These are phyloP conservation scores for Halcyon badia DNA, from an alignment of 2,797 vertebrate genomes.

Conservation along the genomic window DNA sequence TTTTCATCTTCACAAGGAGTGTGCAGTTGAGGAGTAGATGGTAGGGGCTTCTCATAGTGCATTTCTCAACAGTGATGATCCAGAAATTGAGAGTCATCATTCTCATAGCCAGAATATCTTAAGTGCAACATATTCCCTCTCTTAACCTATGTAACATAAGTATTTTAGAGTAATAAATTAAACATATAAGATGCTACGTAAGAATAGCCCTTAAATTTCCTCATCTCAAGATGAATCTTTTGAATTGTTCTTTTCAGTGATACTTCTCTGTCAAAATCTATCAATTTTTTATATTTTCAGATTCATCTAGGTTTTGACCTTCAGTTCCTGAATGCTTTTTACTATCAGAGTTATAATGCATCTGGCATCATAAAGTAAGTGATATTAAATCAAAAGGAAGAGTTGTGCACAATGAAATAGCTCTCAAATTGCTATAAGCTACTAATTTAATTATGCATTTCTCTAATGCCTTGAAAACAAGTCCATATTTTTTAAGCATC, in stretches of 20 bases:
- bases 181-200: background rate
- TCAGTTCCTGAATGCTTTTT: conserved; percentile 47
- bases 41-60: background rate
- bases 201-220: background rate
- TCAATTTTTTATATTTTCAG: conserved; percentile 44
- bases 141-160: background rate
- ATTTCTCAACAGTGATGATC: background rate
- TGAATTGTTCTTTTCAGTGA: background rate
- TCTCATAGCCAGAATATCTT: background rate
- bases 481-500: conserved; percentile 6
- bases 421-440: conserved; percentile 51
- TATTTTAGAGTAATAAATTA: background rate
- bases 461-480: conserved; percentile 54
- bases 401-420: background rate
- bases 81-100: background rate
- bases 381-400: conserved; percentile 41
- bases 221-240: background rate
- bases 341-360: conserved; percentile 18
- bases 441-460: conserved; percentile 68
- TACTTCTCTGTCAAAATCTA: background rate
- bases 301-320: conserved; percentile 43
- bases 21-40: background rate
- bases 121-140: background rate
- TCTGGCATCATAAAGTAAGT: conserved; percentile 22
- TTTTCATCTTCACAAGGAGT: background rate